phyloP scores from a whole-genome alignment of 2,888 invertebrate species.

The Acanthosepion pharaonis region DNA sequence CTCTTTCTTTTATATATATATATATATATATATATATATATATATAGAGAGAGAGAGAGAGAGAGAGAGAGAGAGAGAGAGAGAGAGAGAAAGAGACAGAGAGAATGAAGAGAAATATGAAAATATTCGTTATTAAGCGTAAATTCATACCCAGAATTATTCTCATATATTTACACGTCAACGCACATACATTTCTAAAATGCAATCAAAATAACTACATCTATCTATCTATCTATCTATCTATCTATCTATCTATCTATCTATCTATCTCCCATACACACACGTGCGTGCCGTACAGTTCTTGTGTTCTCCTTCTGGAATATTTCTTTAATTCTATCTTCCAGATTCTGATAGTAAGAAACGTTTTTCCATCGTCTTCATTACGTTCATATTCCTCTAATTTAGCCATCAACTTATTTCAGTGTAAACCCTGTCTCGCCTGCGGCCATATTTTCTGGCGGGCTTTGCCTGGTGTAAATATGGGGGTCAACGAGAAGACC shows the following conservation, averaged over 20 bases:
- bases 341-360: not conserved
- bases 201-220: too few relatives aligned
- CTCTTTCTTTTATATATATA: too few relatives aligned
- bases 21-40: not conserved
- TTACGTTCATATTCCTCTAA: not conserved
- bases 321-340: slow-evolving; percentile 17
- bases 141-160: too few relatives aligned
- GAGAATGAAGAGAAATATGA: not conserved
- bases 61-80: too few relatives aligned
- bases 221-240: too few relatives aligned
- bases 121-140: not conserved
- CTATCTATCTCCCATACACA: not conserved
- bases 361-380: not conserved
- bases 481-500: not conserved
- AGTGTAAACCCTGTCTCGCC: not conserved
- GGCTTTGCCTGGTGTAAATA: slow-evolving; percentile 16
- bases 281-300: not conserved
- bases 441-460: not conserved
- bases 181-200: not conserved
- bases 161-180: not conserved
- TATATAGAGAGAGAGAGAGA: not conserved
- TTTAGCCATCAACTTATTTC: not conserved
- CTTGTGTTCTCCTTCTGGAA: not conserved
- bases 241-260: fast-evolving
- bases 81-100: too few relatives aligned